A percentile compares a stretch with the other conserved stretches of the same genome.
Evolutionary conservation across 2,888 invertebrate species (phyloP).

Genomic region (Thumatha senex): DNA sequence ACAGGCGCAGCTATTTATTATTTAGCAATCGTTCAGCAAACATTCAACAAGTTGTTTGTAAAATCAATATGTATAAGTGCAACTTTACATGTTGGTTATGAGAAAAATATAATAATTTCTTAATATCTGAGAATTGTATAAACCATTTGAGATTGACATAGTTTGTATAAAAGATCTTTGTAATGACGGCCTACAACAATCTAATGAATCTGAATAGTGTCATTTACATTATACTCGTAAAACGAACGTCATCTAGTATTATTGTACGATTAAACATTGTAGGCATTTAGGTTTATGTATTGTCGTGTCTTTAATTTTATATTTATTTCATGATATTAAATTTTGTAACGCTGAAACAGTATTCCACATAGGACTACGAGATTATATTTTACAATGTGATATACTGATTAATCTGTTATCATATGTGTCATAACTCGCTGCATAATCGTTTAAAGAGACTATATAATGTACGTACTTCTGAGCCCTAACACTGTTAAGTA

Average conservation of each 20-base stretch:
- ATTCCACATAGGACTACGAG: constrained; percentile 66
- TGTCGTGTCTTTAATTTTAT: constrained; percentile 47
- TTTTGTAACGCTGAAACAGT: constrained; percentile 47
- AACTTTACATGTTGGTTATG: constrained; percentile 4
- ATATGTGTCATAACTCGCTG: constrained; percentile 67
- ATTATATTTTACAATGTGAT: constrained; percentile 66
- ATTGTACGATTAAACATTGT: constrained; percentile 5
- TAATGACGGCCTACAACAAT: too few relatives aligned
- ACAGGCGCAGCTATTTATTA: constrained; percentile 18
- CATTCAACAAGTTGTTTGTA: constrained; percentile 71
- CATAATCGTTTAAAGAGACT: constrained; percentile 55
- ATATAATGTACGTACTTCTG: constrained; percentile 48
- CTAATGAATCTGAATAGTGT: not conserved
- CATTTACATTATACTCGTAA: constrained; percentile 1
- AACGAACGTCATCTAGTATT: constrained; percentile 1
- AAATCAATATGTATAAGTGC: constrained; percentile 36
- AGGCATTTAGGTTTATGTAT: constrained; percentile 18
- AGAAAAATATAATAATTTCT: not conserved
- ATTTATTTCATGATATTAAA: constrained; percentile 56
- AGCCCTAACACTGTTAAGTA: constrained; percentile 39
- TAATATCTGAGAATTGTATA: not conserved
- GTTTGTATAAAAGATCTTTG: too few relatives aligned
- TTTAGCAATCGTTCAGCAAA: constrained; percentile 46
- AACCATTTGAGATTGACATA: not conserved
- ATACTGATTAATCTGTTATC: constrained; percentile 72